Conservation (phyloP, 2,888 invertebrate genomes). For the Colletes collaris region DNA sequence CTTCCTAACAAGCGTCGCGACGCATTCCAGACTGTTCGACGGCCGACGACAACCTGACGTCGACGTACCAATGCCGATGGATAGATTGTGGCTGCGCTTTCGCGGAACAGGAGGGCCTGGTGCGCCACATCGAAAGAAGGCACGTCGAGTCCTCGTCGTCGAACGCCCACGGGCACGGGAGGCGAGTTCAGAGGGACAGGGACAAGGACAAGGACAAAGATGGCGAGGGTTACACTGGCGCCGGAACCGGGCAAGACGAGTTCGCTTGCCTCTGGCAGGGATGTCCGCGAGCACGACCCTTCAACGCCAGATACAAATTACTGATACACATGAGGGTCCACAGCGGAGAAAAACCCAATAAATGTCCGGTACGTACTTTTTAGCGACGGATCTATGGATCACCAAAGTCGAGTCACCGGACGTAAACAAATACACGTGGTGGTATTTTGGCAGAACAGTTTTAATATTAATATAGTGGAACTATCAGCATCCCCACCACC, state of each 20-base stretch:
- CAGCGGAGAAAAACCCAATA: slow-evolving; percentile 98
- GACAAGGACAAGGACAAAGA: slow-evolving; percentile 66
- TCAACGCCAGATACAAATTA: slow-evolving; percentile 98
- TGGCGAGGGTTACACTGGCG: slow-evolving; percentile 7
- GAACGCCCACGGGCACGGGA: slow-evolving; percentile 72
- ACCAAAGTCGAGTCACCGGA: too few species aligned
- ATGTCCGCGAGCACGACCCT: slow-evolving; percentile 95
- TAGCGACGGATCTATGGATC: too few species aligned
- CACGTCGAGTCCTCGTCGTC: slow-evolving; percentile 89
- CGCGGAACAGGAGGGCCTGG: slow-evolving; percentile 90
- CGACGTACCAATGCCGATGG: slow-evolving; percentile 90
- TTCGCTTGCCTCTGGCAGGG: slow-evolving; percentile 97
- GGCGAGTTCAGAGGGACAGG: slow-evolving; percentile 73
- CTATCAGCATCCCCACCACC: too few species aligned
- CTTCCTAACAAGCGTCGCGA: slow-evolving; percentile 10
- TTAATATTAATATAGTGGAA: too few species aligned
- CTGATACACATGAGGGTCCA: slow-evolving; percentile 98
- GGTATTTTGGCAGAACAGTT: too few species aligned
- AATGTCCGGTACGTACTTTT: slow-evolving; percentile 92
- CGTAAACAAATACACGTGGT: too few species aligned
- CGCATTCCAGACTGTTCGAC: slow-evolving; percentile 64
- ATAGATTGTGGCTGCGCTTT: slow-evolving; percentile 92
- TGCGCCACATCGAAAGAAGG: slow-evolving; percentile 92
- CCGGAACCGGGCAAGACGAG: slow-evolving; percentile 84
- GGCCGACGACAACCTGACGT: slow-evolving; percentile 69